Evolutionary conservation across 1,140 invertebrate genomes (phyloP), one percentile per base, ranked within the genome.

Genomic region (Musca vetustissima): DNA sequence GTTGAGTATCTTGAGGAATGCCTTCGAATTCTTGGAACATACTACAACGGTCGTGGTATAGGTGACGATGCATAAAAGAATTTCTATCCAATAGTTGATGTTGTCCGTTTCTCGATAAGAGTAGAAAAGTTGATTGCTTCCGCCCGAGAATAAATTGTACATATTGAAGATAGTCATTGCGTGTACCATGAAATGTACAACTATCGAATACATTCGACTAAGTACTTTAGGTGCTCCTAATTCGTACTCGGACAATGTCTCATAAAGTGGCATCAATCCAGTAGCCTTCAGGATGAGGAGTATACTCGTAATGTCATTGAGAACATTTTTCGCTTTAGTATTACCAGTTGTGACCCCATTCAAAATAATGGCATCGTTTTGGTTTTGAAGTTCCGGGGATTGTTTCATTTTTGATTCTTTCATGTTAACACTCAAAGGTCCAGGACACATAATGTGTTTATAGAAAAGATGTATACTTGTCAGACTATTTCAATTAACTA

Each of bases 11-110:
- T 77, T 68, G 17, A 81, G 11, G 64, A 79, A 77, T 19, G 32
- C 69, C 28, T 78, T 81, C 0, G 77, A 73, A 67, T 81, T 79
- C 17, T 72, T 71, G 1, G 71, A 72, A 17, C 79, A 80, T 1
- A 80, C 73, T 1, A 80, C 72, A 6, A 80, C 76, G 0, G 79
- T 66, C 19, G 59, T 22, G 4, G 48, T 61, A 68, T 80, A 80
- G 36, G 79, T 77, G 2, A 76, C 36, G 36, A 81, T 78, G 47
- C 77, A 79, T 21, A 81, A 74, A 7, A 81, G 57, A 9, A 79
- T 57, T 9, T 81, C 79, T 52, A 81, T 79, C 77, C 77, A 81
- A 64, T 81, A 77, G 72, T 81, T 81, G 9, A 80, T 76, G 65
- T 81, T 81, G 25, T 81, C 79, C 4, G 79, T 81, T 48, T 81